Percentiles rank a stretch among this genome's conserved stretches.
Conservation (phyloP, 1,140 invertebrate genomes). For the Macrosteles quadrilineatus region DNA sequence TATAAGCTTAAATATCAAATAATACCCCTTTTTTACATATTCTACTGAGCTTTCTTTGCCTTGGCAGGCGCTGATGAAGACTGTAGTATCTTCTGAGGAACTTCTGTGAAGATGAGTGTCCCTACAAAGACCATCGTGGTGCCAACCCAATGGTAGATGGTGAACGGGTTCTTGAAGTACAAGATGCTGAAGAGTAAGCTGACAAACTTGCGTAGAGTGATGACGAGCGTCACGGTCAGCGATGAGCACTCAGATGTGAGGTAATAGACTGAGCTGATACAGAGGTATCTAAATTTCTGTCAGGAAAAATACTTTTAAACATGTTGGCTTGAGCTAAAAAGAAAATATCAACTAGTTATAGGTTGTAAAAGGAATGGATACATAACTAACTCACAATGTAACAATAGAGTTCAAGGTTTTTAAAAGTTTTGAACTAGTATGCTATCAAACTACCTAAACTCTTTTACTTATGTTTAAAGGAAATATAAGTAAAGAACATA, state of each 20-base stretch:
- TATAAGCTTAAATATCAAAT: no score
- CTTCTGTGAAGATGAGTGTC: slow-evolving; percentile 88
- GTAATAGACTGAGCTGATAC: slow-evolving; percentile 92
- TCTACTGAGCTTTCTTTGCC: no score
- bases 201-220: slow-evolving; percentile 94
- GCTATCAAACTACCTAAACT: no score
- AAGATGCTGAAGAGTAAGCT: slow-evolving; percentile 94
- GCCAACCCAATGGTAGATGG: slow-evolving; percentile 89
- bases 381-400: no score
- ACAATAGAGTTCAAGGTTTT: no score
- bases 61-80: background rate
- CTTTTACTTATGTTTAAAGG: no score
- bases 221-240: slow-evolving; percentile 91
- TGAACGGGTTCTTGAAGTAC: slow-evolving; percentile 96
- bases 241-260: slow-evolving; percentile 93
- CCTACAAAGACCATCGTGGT: slow-evolving; percentile 90
- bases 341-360: no score
- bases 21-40: no score
- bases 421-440: no score
- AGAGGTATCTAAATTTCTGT: slow-evolving; percentile 66
- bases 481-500: no score
- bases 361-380: no score
- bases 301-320: slow-evolving; percentile 39
- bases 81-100: slow-evolving; percentile 48
- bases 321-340: background rate